Evolutionary conservation across 2,797 vertebrate species (phyloP).

Genomic region (Heteromormyrus szaboi): DNA sequence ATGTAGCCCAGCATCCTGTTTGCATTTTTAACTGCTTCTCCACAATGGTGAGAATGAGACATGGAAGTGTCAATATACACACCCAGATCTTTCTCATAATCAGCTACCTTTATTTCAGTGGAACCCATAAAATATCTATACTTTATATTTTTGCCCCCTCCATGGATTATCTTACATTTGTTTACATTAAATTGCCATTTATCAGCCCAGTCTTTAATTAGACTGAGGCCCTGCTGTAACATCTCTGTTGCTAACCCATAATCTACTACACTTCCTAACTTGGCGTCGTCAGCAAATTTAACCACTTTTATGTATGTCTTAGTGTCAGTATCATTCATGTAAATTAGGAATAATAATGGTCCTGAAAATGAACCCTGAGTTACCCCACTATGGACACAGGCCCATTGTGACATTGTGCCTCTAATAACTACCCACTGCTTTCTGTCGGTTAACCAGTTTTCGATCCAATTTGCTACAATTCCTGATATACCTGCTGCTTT

Average conservation of each 20-base stretch:
- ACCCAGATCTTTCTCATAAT: not conserved
- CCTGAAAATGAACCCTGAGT: not conserved
- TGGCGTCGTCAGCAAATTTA: not conserved
- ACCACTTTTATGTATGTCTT: not conserved
- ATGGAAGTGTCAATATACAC: not conserved
- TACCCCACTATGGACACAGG: not conserved
- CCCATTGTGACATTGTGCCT: not conserved
- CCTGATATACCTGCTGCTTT: not conserved
- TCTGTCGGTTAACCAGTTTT: not conserved
- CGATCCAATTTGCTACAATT: not conserved
- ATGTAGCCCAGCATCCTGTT: not conserved
- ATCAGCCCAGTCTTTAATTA: not conserved
- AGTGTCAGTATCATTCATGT: not conserved
- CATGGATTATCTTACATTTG: not conserved
- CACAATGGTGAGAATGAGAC: not conserved
- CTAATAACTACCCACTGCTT: not conserved
- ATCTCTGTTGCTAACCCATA: not conserved
- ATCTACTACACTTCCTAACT: not conserved
- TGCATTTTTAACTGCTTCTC: not conserved
- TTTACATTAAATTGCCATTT: not conserved
- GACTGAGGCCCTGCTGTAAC: not conserved
- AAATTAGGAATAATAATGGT: not conserved
- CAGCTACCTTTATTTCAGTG: not conserved
- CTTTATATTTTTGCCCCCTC: not conserved
- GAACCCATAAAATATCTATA: not conserved